These are phyloP conservation scores for Parochlus steinenii DNA, from an alignment of 2,888 invertebrate species.

Conservation along the genomic window DNA sequence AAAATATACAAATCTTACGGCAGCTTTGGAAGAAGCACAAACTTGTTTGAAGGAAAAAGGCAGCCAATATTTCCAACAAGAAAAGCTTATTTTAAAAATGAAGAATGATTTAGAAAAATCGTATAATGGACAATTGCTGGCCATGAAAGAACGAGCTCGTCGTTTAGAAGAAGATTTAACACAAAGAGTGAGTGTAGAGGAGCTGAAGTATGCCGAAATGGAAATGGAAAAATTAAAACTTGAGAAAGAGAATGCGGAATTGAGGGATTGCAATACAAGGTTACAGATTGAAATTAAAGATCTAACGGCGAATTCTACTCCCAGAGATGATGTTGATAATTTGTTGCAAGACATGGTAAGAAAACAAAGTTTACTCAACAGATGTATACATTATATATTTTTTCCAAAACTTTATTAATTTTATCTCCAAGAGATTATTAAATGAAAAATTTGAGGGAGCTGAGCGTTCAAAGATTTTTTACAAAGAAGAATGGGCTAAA, in stretches of 20 bases:
- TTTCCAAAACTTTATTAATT: slow-evolving; percentile 17
- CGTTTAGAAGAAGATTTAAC: slow-evolving; percentile 41
- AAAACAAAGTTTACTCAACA: slow-evolving; percentile 6
- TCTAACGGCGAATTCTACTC: slow-evolving; percentile 38
- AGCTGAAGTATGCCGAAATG: slow-evolving; percentile 33
- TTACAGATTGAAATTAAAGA: slow-evolving; percentile 24
- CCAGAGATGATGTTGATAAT: slow-evolving; percentile 47
- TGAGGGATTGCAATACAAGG: slow-evolving; percentile 18
- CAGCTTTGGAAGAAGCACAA: slow-evolving; percentile 32
- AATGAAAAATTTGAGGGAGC: slow-evolving; percentile 48
- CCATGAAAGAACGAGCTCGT: slow-evolving; percentile 38
- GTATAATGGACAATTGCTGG: slow-evolving; percentile 39
- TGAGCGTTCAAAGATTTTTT: slow-evolving; percentile 49
- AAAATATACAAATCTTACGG: slow-evolving; percentile 41
- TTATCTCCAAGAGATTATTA: slow-evolving; percentile 31
- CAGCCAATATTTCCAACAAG: slow-evolving; percentile 13
- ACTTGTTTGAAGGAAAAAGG: slow-evolving; percentile 14
- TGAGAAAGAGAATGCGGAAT: slow-evolving; percentile 28
- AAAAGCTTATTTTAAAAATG: slow-evolving; percentile 30
- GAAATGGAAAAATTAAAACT: slow-evolving; percentile 27
- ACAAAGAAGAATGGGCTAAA: slow-evolving; percentile 59
- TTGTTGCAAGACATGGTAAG: slow-evolving; percentile 47
- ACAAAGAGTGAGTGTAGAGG: slow-evolving; percentile 34
- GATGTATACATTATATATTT: background rate
- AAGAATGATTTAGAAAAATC: slow-evolving; percentile 42